Evolutionary conservation across 2,888 invertebrate genomes (phyloP).

Genomic region (Drosophila formosana): DNA sequence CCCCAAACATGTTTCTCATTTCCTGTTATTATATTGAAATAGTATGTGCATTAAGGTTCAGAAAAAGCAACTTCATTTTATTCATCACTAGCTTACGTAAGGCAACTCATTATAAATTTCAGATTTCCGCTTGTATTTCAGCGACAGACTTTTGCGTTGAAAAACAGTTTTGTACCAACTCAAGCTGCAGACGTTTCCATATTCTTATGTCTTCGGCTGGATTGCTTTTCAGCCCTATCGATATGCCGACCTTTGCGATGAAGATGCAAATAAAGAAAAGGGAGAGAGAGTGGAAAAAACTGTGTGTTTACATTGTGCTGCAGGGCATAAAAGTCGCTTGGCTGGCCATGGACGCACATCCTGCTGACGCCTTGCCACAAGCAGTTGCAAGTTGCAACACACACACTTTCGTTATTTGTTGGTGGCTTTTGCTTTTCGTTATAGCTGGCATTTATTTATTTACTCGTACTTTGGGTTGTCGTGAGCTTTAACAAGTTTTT

Average conservation of each 20-base stretch:
- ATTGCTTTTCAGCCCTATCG: constrained; percentile 2
- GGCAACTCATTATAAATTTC: no score
- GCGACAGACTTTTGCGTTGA: no score
- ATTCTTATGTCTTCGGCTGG: background rate
- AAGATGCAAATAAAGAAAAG: constrained; percentile 27
- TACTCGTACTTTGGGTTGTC: constrained; percentile 50
- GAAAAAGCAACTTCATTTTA: no score
- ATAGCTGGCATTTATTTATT: constrained; percentile 58
- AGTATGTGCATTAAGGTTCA: no score
- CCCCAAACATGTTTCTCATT: no score
- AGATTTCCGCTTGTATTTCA: no score
- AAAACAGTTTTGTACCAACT: no score
- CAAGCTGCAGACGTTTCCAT: no score
- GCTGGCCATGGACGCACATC: constrained; percentile 32
- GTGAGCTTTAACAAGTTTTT: constrained; percentile 69
- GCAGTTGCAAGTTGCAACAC: constrained; percentile 27
- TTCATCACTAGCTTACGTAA: no score
- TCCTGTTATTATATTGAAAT: no score
- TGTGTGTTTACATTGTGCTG: constrained; percentile 63
- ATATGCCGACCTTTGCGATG: constrained; percentile 23
- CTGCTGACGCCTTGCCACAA: constrained; percentile 28
- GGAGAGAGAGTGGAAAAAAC: constrained; percentile 1
- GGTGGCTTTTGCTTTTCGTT: constrained; percentile 7
- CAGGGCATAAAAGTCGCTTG: constrained; percentile 60
- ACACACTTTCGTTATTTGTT: constrained; percentile 5